Evolutionary conservation across 2,797 vertebrate genomes (phyloP).

Genomic region (Taeniopygia guttata): DNA sequence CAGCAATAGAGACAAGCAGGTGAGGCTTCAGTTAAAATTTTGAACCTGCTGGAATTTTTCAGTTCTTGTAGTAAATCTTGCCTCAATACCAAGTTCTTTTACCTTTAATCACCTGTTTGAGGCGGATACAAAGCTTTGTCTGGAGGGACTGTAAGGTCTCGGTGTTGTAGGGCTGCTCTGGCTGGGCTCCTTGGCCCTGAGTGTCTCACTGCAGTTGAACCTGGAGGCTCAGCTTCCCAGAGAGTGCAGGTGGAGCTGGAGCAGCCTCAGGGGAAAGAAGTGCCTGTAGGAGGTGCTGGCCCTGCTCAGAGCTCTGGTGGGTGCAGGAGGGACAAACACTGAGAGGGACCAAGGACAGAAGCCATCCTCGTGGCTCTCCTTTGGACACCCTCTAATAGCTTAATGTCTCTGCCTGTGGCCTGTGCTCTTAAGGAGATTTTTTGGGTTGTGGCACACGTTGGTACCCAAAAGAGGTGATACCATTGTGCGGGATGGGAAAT

Average conservation of each 20-base stretch:
- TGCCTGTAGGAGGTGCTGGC: background rate
- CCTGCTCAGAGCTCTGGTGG: background rate
- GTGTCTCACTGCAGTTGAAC: fast-evolving
- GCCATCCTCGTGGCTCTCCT: background rate
- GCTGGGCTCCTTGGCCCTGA: fast-evolving
- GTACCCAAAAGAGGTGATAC: background rate
- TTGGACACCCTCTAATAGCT: background rate
- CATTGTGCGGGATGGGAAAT: background rate
- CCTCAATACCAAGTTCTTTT: background rate
- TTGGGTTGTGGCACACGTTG: fast-evolving
- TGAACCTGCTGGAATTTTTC: background rate
- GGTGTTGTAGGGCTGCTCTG: fast-evolving
- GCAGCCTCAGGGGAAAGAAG: fast-evolving
- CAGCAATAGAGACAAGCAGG: background rate
- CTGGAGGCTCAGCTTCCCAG: background rate
- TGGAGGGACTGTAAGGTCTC: background rate
- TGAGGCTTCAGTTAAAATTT: background rate
- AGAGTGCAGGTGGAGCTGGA: fast-evolving
- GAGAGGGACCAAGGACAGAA: background rate
- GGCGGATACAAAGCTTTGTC: background rate
- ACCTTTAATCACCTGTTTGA: background rate
- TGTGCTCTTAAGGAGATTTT: background rate
- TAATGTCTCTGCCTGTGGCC: background rate
- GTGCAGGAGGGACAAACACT: fast-evolving
- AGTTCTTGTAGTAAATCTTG: background rate